Evolutionary conservation across 2,797 vertebrate species (phyloP).

Genomic region (Xiphophorus birchmanni): DNA sequence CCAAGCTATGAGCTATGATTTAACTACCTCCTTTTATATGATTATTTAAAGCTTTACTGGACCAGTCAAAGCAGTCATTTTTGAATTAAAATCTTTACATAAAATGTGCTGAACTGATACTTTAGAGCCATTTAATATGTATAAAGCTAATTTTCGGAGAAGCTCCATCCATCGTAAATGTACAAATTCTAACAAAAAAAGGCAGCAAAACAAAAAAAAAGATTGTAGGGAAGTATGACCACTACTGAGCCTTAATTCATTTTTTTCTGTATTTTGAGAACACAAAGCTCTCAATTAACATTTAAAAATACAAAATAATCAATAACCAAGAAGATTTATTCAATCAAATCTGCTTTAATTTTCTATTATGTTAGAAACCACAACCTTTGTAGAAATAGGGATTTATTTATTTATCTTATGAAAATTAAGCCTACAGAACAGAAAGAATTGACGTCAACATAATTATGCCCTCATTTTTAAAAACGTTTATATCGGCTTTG

Average conservation of each 20-base stretch:
- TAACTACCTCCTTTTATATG: slow-evolving; percentile 30
- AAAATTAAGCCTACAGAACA: neutral
- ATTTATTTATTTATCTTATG: neutral
- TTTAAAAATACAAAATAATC: neutral
- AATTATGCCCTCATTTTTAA: neutral
- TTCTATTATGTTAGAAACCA: neutral
- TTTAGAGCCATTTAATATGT: slow-evolving; percentile 16
- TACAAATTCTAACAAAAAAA: neutral
- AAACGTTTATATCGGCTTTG: neutral
- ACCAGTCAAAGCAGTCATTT: slow-evolving; percentile 35
- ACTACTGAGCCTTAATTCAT: neutral
- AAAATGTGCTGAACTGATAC: slow-evolving; percentile 21
- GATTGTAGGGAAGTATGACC: neutral
- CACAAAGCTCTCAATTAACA: neutral
- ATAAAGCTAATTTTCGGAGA: slow-evolving; percentile 8
- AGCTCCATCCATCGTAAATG: neutral
- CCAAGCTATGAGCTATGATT: slow-evolving; percentile 35
- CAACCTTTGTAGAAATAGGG: neutral
- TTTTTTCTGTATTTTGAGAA: neutral
- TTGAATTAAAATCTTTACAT: slow-evolving; percentile 33
- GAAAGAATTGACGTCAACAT: neutral
- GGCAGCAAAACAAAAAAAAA: neutral
- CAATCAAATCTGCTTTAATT: neutral
- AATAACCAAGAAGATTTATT: neutral
- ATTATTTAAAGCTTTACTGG: slow-evolving; percentile 48